Evolutionary conservation across 2,113 vertebrate genomes (phyloP).

Genomic region (Paraplagusia blochii): DNA sequence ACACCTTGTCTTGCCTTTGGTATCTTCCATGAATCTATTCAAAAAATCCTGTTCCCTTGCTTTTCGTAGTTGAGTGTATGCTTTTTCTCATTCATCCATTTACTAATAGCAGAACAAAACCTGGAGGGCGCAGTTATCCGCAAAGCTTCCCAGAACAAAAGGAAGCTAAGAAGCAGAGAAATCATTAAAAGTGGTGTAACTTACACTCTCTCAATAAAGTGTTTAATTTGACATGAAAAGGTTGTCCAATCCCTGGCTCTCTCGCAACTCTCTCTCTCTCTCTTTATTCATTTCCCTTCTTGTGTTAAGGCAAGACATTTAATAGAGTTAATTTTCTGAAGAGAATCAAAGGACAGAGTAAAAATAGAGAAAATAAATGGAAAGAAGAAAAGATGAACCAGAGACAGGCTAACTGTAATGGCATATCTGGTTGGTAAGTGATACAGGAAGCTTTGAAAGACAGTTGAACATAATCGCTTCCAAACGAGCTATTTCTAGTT

Average conservation of each 20-base stretch:
- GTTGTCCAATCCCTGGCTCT: conserved; percentile 3
- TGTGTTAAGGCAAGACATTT: conserved; percentile 44
- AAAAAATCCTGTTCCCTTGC: no score
- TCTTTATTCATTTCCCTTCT: conserved; percentile 51
- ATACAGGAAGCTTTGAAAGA: conserved; percentile 5
- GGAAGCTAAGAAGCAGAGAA: conserved; percentile 8
- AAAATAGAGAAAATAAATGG: conserved; percentile 8
- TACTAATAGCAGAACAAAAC: not conserved
- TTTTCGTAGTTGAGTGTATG: no score
- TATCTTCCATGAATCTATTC: no score
- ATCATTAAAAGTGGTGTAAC: conserved; percentile 13
- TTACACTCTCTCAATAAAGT: conserved; percentile 1
- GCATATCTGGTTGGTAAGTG: not conserved
- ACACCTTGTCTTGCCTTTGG: no score
- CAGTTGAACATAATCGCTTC: not conserved
- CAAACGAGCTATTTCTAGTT: conserved; percentile 3
- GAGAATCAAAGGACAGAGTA: conserved; percentile 7
- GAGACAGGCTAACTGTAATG: not conserved
- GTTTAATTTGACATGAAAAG: conserved; percentile 3
- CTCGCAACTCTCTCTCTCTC: not conserved
- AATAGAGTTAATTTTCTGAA: conserved; percentile 39
- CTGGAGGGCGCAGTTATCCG: not conserved
- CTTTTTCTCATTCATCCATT: not conserved
- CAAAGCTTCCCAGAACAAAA: no score
- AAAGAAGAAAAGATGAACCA: not conserved